A percentile compares a stretch with the other conserved stretches of the same genome.
These are phyloP conservation scores for Amphimallon solstitiale DNA, from an alignment of 2,888 invertebrate genomes.

Conservation along the genomic window DNA sequence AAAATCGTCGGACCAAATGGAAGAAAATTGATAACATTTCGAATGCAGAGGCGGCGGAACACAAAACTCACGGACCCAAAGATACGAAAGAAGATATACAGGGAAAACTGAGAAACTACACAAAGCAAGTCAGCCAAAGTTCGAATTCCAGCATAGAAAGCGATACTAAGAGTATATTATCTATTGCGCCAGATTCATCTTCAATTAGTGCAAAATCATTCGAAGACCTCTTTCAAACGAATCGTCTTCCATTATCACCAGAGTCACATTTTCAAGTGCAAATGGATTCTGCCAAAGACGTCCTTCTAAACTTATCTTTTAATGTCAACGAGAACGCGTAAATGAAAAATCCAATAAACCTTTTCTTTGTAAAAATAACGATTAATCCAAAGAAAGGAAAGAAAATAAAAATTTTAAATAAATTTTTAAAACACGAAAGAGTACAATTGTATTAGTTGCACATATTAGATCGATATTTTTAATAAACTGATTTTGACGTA, in stretches of 20 bases:
- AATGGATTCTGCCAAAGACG: slow-evolving; percentile 59
- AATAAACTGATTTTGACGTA: slow-evolving; percentile 46
- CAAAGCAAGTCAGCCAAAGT: slow-evolving; percentile 57
- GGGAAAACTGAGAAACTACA: slow-evolving; percentile 49
- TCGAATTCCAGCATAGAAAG: slow-evolving; percentile 61
- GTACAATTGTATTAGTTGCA: slow-evolving; percentile 59
- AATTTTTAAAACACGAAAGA: slow-evolving; percentile 51
- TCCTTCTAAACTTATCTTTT: slow-evolving; percentile 59
- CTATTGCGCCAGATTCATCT: slow-evolving; percentile 50
- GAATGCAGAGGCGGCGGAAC: slow-evolving; percentile 87
- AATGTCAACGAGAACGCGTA: slow-evolving; percentile 56
- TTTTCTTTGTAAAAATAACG: slow-evolving; percentile 27
- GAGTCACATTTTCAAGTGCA: slow-evolving; percentile 56
- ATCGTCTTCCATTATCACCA: slow-evolving; percentile 48
- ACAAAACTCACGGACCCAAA: slow-evolving; percentile 68
- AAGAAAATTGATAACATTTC: slow-evolving; percentile 94
- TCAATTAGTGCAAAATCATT: slow-evolving; percentile 54
- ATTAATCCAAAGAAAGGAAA: slow-evolving; percentile 9
- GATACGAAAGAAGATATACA: slow-evolving; percentile 46
- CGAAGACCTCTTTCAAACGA: slow-evolving; percentile 55
- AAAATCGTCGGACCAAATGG: slow-evolving; percentile 84
- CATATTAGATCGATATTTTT: slow-evolving; percentile 51
- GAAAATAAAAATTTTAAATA: slow-evolving; percentile 40
- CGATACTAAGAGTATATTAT: slow-evolving; percentile 58
- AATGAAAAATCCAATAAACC: slow-evolving; percentile 38